Conservation (phyloP, 2,113 vertebrate species). For the Corythaixoides concolor region DNA sequence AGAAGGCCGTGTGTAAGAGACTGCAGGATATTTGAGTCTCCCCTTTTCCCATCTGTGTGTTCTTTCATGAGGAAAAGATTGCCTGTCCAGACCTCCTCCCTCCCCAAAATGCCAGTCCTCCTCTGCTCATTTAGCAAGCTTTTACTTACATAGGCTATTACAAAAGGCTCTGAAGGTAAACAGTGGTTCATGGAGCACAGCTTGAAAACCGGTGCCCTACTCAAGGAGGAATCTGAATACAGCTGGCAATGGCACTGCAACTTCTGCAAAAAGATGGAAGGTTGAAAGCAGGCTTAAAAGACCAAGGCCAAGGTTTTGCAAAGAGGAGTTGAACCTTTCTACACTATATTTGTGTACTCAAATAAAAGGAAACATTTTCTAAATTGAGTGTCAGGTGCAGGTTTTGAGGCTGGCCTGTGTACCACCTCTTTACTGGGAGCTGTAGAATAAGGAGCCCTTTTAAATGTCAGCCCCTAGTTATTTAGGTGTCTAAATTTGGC, state of each 20-base stretch:
- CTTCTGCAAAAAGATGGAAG: background rate
- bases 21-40: background rate
- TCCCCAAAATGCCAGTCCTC: background rate
- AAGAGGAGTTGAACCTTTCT: background rate
- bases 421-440: constrained; percentile 26
- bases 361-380: background rate
- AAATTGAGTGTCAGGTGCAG: background rate
- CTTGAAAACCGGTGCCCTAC: background rate
- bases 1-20: background rate
- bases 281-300: constrained; percentile 13
- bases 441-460: constrained; percentile 60
- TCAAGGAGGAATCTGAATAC: background rate
- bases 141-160: background rate
- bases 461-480: constrained; percentile 47
- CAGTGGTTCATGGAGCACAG: background rate
- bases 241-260: background rate
- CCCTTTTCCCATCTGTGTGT: background rate
- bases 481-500: constrained; percentile 4
- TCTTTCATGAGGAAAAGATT: background rate
- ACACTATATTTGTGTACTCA: background rate
- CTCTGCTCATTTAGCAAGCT: background rate
- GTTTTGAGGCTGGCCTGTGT: constrained; percentile 26
- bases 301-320: background rate
- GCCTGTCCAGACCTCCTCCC: background rate
- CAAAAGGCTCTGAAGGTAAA: background rate